These are phyloP conservation scores for Drosophila birchii DNA, from an alignment of 2,888 invertebrate genomes.

Conservation along the genomic window DNA sequence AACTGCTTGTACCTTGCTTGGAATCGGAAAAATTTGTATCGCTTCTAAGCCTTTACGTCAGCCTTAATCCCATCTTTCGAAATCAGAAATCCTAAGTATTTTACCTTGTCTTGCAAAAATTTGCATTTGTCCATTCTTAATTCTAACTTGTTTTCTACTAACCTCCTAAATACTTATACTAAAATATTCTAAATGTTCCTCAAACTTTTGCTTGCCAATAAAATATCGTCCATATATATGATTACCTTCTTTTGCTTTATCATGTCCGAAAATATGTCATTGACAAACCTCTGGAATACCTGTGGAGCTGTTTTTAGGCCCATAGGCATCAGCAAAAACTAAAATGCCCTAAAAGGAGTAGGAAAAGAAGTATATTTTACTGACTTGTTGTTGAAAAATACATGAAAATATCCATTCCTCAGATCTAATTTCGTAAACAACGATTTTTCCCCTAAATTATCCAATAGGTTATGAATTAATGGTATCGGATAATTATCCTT, in stretches of 20 bases:
- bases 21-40: conserved; percentile 13
- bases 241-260: conserved; percentile 38
- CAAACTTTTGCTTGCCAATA: conserved; percentile 40
- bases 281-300: conserved; percentile 56
- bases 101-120: conserved; percentile 43
- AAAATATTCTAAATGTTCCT: conserved; percentile 3
- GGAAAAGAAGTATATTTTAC: too few relatives aligned
- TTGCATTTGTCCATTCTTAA: conserved; percentile 56
- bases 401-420: too few relatives aligned
- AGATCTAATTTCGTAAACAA: too few relatives aligned
- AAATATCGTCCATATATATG: conserved; percentile 27
- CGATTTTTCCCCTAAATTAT: too few relatives aligned
- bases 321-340: too few relatives aligned
- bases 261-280: conserved; percentile 52
- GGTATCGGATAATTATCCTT: too few relatives aligned
- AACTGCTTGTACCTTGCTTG: conserved; percentile 4
- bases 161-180: conserved; percentile 30
- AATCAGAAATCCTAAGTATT: too few relatives aligned
- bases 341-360: too few relatives aligned
- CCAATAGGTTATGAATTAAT: too few relatives aligned
- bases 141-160: conserved; percentile 49
- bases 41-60: conserved; percentile 7
- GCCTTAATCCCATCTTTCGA: conserved; percentile 35
- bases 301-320: too few relatives aligned
- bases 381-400: too few relatives aligned